Percentiles rank a stretch among this genome's conserved stretches.
Conservation (phyloP, 2,888 invertebrate species). For the Yponomeuta malinellus region DNA sequence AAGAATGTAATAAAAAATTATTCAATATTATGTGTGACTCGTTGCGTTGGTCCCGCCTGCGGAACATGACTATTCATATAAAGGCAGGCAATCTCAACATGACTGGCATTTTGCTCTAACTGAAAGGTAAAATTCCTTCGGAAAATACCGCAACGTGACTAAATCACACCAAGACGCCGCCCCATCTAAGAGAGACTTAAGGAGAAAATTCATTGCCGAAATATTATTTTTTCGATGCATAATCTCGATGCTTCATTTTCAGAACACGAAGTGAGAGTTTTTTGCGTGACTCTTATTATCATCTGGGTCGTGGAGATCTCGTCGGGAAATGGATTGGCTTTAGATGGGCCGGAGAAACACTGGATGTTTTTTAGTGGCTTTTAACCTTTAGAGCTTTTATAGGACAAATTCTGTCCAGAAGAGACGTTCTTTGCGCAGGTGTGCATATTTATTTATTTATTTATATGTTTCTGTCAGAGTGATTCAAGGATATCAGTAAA, state of each 20-base stretch:
- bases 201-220: neutral
- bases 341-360: neutral
- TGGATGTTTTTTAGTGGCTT: no score
- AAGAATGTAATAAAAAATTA: no score
- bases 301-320: neutral
- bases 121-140: neutral
- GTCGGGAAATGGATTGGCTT: neutral
- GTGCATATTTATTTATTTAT: no score
- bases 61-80: no score
- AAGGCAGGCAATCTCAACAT: neutral
- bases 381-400: no score
- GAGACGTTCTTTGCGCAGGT: no score
- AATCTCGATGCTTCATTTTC: constrained; percentile 3
- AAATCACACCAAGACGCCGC: neutral
- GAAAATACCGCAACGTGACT: neutral
- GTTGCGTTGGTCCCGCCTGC: no score
- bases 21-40: no score
- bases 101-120: neutral
- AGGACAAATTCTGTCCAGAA: no score
- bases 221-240: neutral
- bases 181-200: neutral
- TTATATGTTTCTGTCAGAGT: no score
- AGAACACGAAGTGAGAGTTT: neutral
- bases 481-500: no score
- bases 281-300: neutral